Evolutionary conservation across 2,797 vertebrate species (phyloP), one percentile per base, ranked within the genome.

Genomic region (Atherinosoma microstoma): DNA sequence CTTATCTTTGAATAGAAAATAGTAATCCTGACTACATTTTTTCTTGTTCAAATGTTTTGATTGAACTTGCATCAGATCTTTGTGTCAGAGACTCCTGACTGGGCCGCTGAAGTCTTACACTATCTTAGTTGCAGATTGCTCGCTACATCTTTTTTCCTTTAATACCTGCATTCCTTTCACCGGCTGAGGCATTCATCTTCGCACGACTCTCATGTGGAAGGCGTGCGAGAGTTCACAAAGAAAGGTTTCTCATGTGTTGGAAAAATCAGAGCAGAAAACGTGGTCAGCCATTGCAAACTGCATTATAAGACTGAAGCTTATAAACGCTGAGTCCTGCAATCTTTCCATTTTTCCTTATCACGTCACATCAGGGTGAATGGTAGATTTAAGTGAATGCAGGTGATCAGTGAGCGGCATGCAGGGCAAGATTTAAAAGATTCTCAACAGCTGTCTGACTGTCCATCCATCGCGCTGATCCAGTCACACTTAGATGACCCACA

Each of bases 391-490:
- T 80, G 85, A 75, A 84, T 40, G 77, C 84, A 75, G 89, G 89
- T 91, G 90, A 93, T 89, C 86, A 81, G 86, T 91, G 88, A 92
- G 80, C 80, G 91, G 75, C 86, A 67, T 86, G 82, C 75, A 51
- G 64, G 76, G 73, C 62, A 80, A 86, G 86, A 92, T 93, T 91
- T 90, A 80, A 73, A 84, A 83, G 86, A 90, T 93, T 92, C 93
- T 93, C 89, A 93, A 88, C 93, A 92, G 92, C 93, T 90, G 92
- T 86, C 90, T 85, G 84, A 66, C 84, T 63, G 85, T 91, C 91
- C 90, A 92, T 95, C 93, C 91, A 89, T 95, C 92, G 93, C 69
- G 4, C 75, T 72, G 80, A 78, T 79, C 81, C 82, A 87, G 92
- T 91, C 91, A 91, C 93, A 90, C 89, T 87, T 54, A 86, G 89